phyloP scores from a whole-genome alignment of 1,140 invertebrate genomes.

The Anoplophora glabripennis region DNA sequence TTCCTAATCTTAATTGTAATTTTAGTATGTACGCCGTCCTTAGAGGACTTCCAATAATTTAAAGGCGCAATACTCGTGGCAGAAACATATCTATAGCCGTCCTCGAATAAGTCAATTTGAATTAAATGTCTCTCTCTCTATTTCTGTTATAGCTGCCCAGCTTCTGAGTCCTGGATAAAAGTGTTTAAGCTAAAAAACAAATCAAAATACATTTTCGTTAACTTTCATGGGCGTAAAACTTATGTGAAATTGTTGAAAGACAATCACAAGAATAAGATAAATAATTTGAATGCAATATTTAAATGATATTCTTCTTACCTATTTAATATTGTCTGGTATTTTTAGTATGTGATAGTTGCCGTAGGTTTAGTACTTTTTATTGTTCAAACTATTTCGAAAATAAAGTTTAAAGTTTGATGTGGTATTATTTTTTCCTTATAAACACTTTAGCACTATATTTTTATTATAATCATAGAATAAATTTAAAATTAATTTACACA shows the following conservation, averaged over 20 bases:
- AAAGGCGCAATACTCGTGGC: neutral
- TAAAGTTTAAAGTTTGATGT: no score
- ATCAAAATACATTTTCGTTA: constrained; percentile 11
- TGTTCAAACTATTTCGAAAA: no score
- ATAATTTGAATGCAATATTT: constrained; percentile 9
- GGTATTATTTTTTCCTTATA: no score
- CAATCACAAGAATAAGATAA: constrained; percentile 11
- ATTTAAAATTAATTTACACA: no score
- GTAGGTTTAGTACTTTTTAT: no score
- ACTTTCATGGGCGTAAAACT: neutral
- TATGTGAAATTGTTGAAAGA: constrained; percentile 13
- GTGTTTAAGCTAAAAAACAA: constrained; percentile 12
- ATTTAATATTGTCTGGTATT: neutral
- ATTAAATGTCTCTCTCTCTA: neutral
- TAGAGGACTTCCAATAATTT: no score
- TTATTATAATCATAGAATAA: no score
- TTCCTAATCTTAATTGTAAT: no score
- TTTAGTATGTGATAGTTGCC: no score
- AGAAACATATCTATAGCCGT: constrained; percentile 18
- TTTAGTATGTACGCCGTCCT: no score
- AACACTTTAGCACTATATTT: no score
- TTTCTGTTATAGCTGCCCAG: constrained; percentile 15
- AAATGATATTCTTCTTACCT: constrained; percentile 6
- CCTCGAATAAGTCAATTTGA: constrained; percentile 6
- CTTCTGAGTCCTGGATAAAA: constrained; percentile 11